Conservation (phyloP, 2,797 vertebrate species). For the Trematomus bernacchii region DNA sequence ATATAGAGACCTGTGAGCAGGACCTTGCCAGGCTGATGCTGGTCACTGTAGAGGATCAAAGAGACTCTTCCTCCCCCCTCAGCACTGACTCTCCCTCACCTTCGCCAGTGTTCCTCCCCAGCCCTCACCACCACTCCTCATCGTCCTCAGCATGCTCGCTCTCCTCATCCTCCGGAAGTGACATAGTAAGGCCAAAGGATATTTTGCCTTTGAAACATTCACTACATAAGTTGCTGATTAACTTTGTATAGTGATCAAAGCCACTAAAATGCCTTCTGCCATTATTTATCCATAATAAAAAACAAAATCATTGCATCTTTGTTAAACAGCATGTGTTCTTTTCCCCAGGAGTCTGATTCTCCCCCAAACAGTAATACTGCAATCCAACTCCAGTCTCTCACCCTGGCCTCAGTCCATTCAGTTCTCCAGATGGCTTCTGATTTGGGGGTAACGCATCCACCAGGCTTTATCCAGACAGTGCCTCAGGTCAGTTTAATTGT, state of each 20-base stretch:
- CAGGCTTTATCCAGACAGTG: constrained; percentile 66
- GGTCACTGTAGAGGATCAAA: constrained; percentile 84
- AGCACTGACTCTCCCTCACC: constrained; percentile 88
- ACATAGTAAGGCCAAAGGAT: constrained; percentile 86
- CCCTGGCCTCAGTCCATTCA: constrained; percentile 67
- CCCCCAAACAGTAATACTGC: constrained; percentile 57
- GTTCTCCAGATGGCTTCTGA: constrained; percentile 76
- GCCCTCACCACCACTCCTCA: constrained; percentile 86
- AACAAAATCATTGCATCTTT: neutral
- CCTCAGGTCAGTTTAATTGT: constrained; percentile 62
- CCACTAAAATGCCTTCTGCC: neutral
- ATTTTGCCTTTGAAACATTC: neutral
- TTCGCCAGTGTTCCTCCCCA: constrained; percentile 90
- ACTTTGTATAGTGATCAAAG: neutral
- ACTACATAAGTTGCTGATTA: neutral
- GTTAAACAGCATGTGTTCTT: neutral
- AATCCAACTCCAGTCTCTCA: constrained; percentile 67
- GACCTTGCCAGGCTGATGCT: constrained; percentile 73
- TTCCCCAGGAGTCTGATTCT: constrained; percentile 77
- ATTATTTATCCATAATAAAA: neutral
- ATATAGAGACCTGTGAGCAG: constrained; percentile 72
- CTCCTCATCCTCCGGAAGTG: constrained; percentile 91
- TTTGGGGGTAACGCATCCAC: constrained; percentile 62
- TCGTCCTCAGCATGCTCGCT: constrained; percentile 88
- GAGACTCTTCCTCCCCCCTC: constrained; percentile 87